phyloP scores from a whole-genome alignment of 2,113 vertebrate species.

The Theristicus caerulescens region DNA sequence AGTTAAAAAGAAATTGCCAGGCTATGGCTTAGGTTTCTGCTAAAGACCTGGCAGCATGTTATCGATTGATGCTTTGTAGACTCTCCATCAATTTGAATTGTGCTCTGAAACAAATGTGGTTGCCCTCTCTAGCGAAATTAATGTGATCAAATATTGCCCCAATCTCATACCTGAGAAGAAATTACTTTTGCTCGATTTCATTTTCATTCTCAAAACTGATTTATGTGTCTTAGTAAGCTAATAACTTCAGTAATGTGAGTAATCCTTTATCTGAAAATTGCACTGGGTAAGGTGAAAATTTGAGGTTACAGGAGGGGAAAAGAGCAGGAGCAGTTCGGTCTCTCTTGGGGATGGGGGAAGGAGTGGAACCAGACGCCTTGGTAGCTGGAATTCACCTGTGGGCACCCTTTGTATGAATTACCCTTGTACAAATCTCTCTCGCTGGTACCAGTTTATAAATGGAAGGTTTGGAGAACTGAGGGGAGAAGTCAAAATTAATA shows the following conservation, averaged over 20 bases:
- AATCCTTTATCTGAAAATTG: background rate
- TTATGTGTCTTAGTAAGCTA: background rate
- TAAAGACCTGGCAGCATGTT: background rate
- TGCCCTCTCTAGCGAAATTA: background rate
- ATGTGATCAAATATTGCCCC: background rate
- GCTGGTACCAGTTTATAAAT: background rate
- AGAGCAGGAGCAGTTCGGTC: background rate
- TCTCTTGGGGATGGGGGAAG: background rate
- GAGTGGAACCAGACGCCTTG: background rate
- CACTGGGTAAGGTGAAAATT: background rate
- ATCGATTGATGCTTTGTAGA: background rate
- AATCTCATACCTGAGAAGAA: background rate
- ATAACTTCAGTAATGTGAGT: background rate
- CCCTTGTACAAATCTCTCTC: background rate
- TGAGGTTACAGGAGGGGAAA: background rate
- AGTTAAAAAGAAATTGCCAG: background rate
- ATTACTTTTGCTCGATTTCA: constrained; percentile 22
- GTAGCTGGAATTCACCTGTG: background rate
- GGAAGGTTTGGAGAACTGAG: background rate
- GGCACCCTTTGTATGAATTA: background rate
- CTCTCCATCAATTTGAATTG: background rate
- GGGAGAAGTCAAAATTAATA: background rate
- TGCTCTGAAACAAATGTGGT: background rate
- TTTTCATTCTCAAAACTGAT: constrained; percentile 40
- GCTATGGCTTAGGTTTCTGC: background rate